Evolutionary conservation across 2,888 invertebrate genomes (phyloP).

Genomic region (Drosophila anomelani): DNA sequence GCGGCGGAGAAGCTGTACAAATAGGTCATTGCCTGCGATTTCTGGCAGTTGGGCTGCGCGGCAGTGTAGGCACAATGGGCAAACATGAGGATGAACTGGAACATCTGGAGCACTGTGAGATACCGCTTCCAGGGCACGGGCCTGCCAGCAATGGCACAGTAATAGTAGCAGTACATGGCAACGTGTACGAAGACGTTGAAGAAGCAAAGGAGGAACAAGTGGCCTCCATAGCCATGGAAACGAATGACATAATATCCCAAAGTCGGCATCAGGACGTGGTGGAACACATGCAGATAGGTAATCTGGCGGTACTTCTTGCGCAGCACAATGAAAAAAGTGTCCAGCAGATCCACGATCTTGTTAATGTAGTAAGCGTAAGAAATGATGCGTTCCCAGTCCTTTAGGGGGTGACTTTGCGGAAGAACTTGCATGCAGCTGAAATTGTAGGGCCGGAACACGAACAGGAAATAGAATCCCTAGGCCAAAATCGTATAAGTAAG

Average conservation of each 20-base stretch:
- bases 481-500: not conserved
- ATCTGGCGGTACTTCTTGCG: constrained; percentile 62
- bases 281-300: constrained; percentile 53
- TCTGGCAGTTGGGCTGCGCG: constrained; percentile 42
- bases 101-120: constrained; percentile 53
- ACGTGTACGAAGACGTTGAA: constrained; percentile 48
- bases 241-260: constrained; percentile 22
- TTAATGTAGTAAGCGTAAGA: constrained; percentile 56
- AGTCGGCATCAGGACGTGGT: constrained; percentile 47
- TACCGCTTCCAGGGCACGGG: constrained; percentile 49
- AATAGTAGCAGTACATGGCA: constrained; percentile 62
- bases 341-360: constrained; percentile 57
- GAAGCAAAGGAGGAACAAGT: constrained; percentile 25
- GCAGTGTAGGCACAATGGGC: constrained; percentile 31
- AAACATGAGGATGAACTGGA: constrained; percentile 49
- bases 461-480: constrained; percentile 29
- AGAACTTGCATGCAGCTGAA: constrained; percentile 22
- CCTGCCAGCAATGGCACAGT: not conserved
- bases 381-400: constrained; percentile 49
- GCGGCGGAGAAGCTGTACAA: constrained; percentile 20
- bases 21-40: not conserved
- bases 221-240: constrained; percentile 55
- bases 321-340: constrained; percentile 59
- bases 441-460: constrained; percentile 24
- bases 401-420: constrained; percentile 46